Evolutionary conservation across 1,140 invertebrate species (phyloP).

Genomic region (Eurosta solidaginis): DNA sequence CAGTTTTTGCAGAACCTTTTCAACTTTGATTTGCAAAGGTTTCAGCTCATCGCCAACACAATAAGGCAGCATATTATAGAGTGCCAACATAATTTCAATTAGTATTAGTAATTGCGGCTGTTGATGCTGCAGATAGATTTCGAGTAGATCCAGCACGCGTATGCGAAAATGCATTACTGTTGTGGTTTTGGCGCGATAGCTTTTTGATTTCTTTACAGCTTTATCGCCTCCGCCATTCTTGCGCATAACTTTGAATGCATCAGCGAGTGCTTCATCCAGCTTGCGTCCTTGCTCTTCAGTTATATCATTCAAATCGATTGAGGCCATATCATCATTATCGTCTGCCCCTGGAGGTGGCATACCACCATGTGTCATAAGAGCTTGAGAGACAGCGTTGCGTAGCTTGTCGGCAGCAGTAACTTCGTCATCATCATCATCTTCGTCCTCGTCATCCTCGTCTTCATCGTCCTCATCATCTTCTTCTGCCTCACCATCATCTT

Average conservation of each 20-base stretch:
- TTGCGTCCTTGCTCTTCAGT: slow-evolving; percentile 74
- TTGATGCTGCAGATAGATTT: slow-evolving; percentile 70
- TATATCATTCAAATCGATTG: slow-evolving; percentile 75
- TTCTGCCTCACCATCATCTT: slow-evolving; percentile 59
- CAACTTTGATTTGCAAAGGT: slow-evolving; percentile 68
- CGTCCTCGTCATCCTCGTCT: slow-evolving; percentile 51
- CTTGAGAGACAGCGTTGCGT: slow-evolving; percentile 68
- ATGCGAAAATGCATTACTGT: slow-evolving; percentile 72
- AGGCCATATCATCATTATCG: slow-evolving; percentile 68
- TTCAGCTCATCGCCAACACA: slow-evolving; percentile 68
- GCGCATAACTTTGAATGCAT: slow-evolving; percentile 70
- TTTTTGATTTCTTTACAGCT: slow-evolving; percentile 63
- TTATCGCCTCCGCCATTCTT: slow-evolving; percentile 47
- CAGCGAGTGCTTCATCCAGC: slow-evolving; percentile 70
- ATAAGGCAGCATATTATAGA: slow-evolving; percentile 70
- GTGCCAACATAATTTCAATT: slow-evolving; percentile 69
- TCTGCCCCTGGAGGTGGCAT: slow-evolving; percentile 58
- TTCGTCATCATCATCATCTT: slow-evolving; percentile 62
- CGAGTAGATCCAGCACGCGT: slow-evolving; percentile 71
- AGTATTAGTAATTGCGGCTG: slow-evolving; percentile 68
- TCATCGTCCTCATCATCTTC: slow-evolving; percentile 55
- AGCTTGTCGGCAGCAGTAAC: slow-evolving; percentile 70
- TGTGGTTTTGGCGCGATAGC: slow-evolving; percentile 70
- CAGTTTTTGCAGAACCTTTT: slow-evolving; percentile 67
- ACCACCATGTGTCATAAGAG: slow-evolving; percentile 63